Evolutionary conservation across 2,888 invertebrate genomes (phyloP), one percentile per base, ranked within the genome.

Genomic region (Phlogophora meticulosa): DNA sequence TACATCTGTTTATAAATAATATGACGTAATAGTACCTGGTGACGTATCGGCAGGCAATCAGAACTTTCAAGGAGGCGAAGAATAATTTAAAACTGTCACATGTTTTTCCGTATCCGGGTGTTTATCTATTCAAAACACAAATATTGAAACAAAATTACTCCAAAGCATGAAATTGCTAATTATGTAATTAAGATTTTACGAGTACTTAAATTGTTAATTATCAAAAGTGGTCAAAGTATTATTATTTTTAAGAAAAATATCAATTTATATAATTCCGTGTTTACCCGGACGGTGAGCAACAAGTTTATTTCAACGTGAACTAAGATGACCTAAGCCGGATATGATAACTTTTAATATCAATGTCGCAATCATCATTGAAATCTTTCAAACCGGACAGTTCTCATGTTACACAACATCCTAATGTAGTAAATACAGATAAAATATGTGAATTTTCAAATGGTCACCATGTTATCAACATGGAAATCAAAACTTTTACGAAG

Each of bases 1-100:
- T 98, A 97, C 92, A 98, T 97, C 98, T 98, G 91, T 52, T 65
- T 52, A 32, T 10, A 48, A 56, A 61, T 5, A 57, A 43, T 17
- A 56, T 62, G 20, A 38, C 34, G 48, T 46, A 51, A 53, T 67
- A 52, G 63, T 61, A 66, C n/a, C 22, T 22, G 46, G 28, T 20
- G 7, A 38, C 5, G 4, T 13, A 7, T 1, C 0, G n/a, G n/a
- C n/a, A n/a, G n/a, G n/a, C n/a, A n/a, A n/a, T n/a, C n/a, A n/a
- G n/a, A n/a, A n/a, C n/a, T n/a, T n/a, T n/a, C n/a, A n/a, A n/a
- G n/a, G n/a, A n/a, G n/a, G n/a, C n/a, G n/a, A n/a, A n/a, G n/a
- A n/a, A n/a, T n/a, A n/a, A n/a, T n/a, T n/a, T n/a, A n/a, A n/a
- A n/a, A n/a, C n/a, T n/a, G n/a, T n/a, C n/a, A n/a, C n/a, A n/a